Percentiles rank a stretch among this genome's conserved stretches.
These are phyloP conservation scores for Orycteropus afer DNA, from an alignment of 2,113 vertebrate species.

Conservation along the genomic window DNA sequence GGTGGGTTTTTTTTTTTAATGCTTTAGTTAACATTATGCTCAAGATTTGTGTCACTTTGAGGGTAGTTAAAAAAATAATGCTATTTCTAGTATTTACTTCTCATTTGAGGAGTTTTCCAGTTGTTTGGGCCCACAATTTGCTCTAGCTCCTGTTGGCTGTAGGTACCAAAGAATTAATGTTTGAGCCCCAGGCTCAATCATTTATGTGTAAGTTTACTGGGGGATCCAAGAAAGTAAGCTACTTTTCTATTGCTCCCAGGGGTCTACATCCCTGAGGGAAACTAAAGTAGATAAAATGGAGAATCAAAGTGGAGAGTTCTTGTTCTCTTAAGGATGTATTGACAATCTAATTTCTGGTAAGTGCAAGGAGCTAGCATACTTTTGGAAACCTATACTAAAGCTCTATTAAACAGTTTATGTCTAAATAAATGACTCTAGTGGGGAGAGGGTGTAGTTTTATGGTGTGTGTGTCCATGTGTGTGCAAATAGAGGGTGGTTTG, in stretches of 20 bases:
- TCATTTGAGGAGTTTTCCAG: neutral
- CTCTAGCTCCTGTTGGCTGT: neutral
- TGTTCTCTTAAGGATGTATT: neutral
- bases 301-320: neutral
- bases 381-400: neutral
- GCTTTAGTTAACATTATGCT: too few species aligned
- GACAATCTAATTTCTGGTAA: slow-evolving; percentile 1
- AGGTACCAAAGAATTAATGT: neutral
- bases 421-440: neutral
- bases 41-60: neutral
- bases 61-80: neutral
- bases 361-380: neutral
- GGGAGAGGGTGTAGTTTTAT: neutral
- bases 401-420: neutral
- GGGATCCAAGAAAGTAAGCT: neutral
- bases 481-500: neutral
- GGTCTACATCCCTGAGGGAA: neutral
- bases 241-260: neutral
- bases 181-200: neutral
- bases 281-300: slow-evolving; percentile 1
- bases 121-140: neutral
- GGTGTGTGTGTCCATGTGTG: neutral
- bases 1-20: too few species aligned
- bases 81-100: neutral
- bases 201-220: neutral